Conservation (phyloP, 2,888 invertebrate genomes). For the Petrolisthes cinctipes region DNA sequence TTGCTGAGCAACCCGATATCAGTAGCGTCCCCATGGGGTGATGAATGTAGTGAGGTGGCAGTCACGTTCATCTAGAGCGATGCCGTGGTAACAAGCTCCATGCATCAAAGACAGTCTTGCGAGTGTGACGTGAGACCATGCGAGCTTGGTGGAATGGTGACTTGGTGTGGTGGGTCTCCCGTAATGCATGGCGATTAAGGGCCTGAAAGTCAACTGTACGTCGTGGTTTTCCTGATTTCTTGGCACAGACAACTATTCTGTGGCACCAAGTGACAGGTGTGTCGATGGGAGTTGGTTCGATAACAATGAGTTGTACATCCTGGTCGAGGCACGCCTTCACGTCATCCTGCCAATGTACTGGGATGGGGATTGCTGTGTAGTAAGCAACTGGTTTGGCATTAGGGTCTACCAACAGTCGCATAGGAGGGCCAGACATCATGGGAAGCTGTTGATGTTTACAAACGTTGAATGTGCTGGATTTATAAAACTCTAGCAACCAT, state of each 20-base stretch:
- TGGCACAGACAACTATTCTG: no score
- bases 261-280: no score
- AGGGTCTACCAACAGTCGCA: slow-evolving; percentile 34
- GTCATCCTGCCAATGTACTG: slow-evolving; percentile 25
- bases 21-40: slow-evolving; percentile 22
- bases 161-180: no score
- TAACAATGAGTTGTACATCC: slow-evolving; percentile 34
- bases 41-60: slow-evolving; percentile 13
- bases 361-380: slow-evolving; percentile 28
- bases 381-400: slow-evolving; percentile 22
- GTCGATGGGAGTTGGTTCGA: no score
- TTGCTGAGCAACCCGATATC: slow-evolving; percentile 31
- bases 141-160: slow-evolving; percentile 21
- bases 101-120: slow-evolving; percentile 17
- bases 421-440: not conserved
- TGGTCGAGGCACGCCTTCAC: slow-evolving; percentile 40
- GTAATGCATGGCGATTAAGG: no score
- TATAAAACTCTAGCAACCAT: no score
- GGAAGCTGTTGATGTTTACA: slow-evolving; percentile 31
- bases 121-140: not conserved
- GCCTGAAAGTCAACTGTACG: no score
- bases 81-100: slow-evolving; percentile 25
- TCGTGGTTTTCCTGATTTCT: no score
- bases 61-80: slow-evolving; percentile 8
- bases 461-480: no score